phyloP scores from a whole-genome alignment of 2,888 invertebrate species.

The Rhorus exstirpatorius region DNA sequence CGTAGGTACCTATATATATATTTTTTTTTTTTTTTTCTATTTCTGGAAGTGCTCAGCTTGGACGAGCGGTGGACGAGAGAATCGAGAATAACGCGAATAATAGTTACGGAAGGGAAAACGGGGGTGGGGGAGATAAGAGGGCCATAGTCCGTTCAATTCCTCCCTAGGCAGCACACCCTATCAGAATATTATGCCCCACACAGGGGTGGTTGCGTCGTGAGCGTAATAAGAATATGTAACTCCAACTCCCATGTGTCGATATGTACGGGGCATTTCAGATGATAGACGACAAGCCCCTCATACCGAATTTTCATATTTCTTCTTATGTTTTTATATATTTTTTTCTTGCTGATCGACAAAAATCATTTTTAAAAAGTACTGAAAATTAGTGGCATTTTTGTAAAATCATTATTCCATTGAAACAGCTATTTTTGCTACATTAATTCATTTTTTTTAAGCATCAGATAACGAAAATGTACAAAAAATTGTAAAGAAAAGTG shows the following conservation, averaged over 20 bases:
- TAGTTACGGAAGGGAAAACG: conserved; percentile 6
- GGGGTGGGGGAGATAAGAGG: conserved; percentile 1
- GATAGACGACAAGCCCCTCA: neutral
- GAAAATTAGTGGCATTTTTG: too few relatives aligned
- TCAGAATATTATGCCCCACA: conserved; percentile 3
- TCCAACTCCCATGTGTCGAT: neutral
- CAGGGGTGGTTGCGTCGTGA: conserved; percentile 23
- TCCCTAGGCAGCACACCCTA: conserved; percentile 23
- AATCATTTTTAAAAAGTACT: too few relatives aligned
- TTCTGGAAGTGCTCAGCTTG: conserved; percentile 42
- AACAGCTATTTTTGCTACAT: too few relatives aligned
- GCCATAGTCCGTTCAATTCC: conserved; percentile 34
- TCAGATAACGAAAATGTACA: too few relatives aligned
- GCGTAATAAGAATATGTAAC: neutral
- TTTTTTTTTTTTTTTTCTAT: conserved; percentile 39
- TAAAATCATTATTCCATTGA: too few relatives aligned
- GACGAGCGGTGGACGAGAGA: conserved; percentile 8
- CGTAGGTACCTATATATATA: conserved; percentile 3
- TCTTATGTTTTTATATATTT: neutral
- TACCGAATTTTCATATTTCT: neutral
- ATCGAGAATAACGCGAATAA: conserved; percentile 20
- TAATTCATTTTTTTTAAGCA: too few relatives aligned
- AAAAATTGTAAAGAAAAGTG: too few relatives aligned
- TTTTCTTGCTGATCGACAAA: too few relatives aligned
- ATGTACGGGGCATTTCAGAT: neutral